Evolutionary conservation across 2,113 vertebrate genomes (phyloP).

Genomic region (Grammomys surdaster): DNA sequence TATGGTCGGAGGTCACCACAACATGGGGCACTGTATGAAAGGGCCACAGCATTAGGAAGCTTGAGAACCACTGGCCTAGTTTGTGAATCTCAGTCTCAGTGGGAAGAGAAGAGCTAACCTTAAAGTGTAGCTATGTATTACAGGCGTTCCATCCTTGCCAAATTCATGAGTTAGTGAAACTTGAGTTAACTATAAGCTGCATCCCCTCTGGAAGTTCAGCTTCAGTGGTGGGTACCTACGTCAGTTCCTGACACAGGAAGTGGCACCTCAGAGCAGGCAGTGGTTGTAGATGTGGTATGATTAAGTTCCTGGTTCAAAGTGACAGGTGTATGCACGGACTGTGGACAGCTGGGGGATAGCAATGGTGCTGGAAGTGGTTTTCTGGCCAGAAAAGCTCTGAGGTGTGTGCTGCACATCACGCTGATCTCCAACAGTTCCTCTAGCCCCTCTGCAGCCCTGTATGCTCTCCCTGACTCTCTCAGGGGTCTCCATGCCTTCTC

Average conservation of each 20-base stretch:
- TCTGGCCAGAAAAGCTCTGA: conserved; percentile 6
- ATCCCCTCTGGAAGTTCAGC: neutral
- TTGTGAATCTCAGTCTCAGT: neutral
- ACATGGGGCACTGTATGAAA: neutral
- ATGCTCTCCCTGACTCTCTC: neutral
- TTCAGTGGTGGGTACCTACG: neutral
- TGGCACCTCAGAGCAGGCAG: neutral
- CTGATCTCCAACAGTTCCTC: neutral
- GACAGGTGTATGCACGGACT: neutral
- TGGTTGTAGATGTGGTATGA: neutral
- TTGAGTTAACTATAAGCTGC: neutral
- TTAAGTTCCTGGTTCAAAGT: conserved; percentile 25
- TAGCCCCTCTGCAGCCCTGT: neutral
- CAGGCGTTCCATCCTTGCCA: neutral
- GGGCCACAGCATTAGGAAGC: neutral
- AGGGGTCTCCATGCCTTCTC: neutral
- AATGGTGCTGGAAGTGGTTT: conserved; percentile 20
- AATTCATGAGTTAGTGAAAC: neutral
- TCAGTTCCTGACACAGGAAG: conserved; percentile 21
- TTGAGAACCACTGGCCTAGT: neutral
- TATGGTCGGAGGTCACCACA: neutral
- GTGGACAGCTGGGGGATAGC: neutral
- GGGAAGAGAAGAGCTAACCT: conserved; percentile 3
- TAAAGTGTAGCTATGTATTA: neutral
- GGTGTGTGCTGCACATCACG: neutral